A percentile compares a stretch with the other conserved stretches of the same genome.
Conservation (phyloP, 2,797 vertebrate genomes). For the Sylvilagus floridanus region DNA sequence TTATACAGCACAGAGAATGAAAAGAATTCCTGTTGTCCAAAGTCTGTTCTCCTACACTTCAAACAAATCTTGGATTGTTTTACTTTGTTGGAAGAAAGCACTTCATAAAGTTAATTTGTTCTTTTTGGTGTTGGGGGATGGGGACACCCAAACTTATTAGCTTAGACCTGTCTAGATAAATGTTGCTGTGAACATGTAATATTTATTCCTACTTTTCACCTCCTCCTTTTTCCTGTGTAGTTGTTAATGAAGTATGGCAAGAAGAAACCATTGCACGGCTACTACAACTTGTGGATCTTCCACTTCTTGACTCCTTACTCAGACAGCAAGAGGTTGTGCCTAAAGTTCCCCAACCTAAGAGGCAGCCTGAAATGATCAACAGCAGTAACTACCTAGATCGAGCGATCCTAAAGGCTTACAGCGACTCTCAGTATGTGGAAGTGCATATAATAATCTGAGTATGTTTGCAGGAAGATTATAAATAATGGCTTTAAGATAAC, state of each 20-base stretch:
- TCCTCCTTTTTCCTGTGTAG: conserved; percentile 85
- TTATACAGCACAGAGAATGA: conserved; percentile 79
- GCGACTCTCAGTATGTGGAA: conserved; percentile 95
- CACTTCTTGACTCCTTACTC: conserved; percentile 94
- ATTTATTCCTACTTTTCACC: conserved; percentile 26
- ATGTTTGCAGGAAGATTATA: conserved; percentile 14
- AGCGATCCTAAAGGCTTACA: conserved; percentile 97
- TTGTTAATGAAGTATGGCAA: conserved; percentile 96
- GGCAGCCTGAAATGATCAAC: conserved; percentile 89
- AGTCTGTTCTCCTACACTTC: conserved; percentile 72
- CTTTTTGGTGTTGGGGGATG: no score
- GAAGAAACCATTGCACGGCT: conserved; percentile 96
- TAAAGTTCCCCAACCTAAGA: conserved; percentile 88
- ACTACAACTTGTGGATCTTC: conserved; percentile 96
- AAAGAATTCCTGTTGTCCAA: conserved; percentile 77
- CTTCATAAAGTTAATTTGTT: conserved; percentile 61
- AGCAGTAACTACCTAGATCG: conserved; percentile 95
- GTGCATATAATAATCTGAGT: neutral
- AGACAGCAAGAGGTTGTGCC: conserved; percentile 87
- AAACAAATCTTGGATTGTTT: conserved; percentile 82
- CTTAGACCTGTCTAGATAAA: conserved; percentile 47
- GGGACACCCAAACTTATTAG: neutral
- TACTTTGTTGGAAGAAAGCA: conserved; percentile 75
- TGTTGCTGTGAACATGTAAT: neutral
- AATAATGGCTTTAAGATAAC: conserved; percentile 48